Evolutionary conservation across 2,888 invertebrate species (phyloP), one percentile per base, ranked within the genome.

Genomic region (Hedychridium roseum): DNA sequence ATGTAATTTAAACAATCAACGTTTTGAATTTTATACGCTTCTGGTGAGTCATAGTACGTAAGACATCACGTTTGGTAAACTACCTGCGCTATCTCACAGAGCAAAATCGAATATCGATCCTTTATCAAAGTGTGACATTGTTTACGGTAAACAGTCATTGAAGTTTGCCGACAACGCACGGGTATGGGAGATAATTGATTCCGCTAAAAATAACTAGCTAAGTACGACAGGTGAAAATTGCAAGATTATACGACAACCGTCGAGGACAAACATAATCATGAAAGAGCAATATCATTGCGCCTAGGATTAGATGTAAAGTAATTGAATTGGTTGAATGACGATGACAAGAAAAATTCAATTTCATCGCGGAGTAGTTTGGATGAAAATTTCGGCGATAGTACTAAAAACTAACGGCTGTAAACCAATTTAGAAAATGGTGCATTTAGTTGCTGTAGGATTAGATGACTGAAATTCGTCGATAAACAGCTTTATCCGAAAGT

Each of bases 131-230:
- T 3, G 14, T 14, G 31, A 16, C 6, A 12, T 12, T 14, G 31
- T 15, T 15, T 15, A 16, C 31, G 2, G 31, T 16, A 31, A 31
- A 31, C 31, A 31, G 3, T 12, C 27, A 27, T 27, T 9, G 50
- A 57, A 50, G 46, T 45, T 54, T 48, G 42, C 23, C 38, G 47
- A 47, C 64, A 64, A 60, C n/a, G n/a, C n/a, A 64, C 64, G 64
- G 60, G 64, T 54, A 56, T 47, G 49, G 42, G 27, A 50, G 64
- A 60, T 64, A 64, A 64, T 64, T 64, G 64, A 58, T 49, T 58
- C 50, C 54, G 60, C 51, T 52, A 44, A n/a, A n/a, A n/a, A n/a
- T n/a, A n/a, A n/a, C n/a, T n/a, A n/a, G n/a, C n/a, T 23, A 11
- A 18, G 35, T 27, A 34, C 46, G 59, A 50, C 58, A 64, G 64